These are phyloP conservation scores for Globicephala melas DNA, from an alignment of 2,113 vertebrate species.

Conservation along the genomic window DNA sequence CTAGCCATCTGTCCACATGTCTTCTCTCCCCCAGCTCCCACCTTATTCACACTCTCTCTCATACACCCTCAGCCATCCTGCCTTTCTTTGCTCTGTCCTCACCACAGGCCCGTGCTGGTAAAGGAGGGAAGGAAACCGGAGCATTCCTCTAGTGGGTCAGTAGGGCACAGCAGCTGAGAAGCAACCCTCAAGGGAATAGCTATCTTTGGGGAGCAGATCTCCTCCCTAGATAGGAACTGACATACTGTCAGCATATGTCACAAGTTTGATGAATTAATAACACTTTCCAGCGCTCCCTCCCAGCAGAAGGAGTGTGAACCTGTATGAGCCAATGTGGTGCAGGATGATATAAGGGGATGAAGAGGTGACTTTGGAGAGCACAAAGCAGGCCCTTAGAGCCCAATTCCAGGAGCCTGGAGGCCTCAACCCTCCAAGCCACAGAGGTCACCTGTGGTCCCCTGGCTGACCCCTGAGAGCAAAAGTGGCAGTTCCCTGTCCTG, in stretches of 20 bases:
- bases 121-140: background rate
- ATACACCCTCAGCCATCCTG: background rate
- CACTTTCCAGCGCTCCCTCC: background rate
- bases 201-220: background rate
- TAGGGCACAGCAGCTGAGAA: background rate
- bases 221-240: background rate
- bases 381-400: background rate
- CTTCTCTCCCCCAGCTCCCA: background rate
- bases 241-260: background rate
- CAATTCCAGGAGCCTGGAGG: background rate
- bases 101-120: background rate
- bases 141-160: background rate
- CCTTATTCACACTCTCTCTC: background rate
- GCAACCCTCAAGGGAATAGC: background rate
- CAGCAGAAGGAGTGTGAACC: background rate
- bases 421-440: background rate
- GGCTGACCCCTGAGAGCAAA: background rate
- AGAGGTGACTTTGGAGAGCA: background rate
- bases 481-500: background rate
- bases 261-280: background rate
- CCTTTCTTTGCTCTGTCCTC: background rate
- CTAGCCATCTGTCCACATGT: slow-evolving; percentile 58
- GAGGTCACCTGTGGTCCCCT: background rate
- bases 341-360: background rate
- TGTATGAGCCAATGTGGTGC: rapidly evolving